Evolutionary conservation across 2,797 vertebrate species (phyloP), one percentile per base, ranked within the genome.

Genomic region (Phaenicophaeus curvirostris): DNA sequence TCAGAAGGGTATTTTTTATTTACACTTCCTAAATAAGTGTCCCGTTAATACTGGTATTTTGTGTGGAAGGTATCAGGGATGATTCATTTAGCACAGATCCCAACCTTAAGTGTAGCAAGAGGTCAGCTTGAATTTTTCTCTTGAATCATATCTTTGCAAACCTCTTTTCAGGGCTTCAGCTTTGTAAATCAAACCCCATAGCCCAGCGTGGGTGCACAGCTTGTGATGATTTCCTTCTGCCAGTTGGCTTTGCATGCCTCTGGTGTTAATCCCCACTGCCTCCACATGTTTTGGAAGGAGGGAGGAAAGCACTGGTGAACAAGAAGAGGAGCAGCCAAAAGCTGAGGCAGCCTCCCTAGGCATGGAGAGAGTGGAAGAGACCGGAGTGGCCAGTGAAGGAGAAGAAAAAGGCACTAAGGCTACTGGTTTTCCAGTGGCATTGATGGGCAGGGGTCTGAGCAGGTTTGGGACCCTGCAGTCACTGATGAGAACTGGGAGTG

Each of bases 41-140:
- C 46, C 69, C 37, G 58, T 66, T 76, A 86, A 69, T 50, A 62
- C n/a, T 50, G 75, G 39, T 33, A 74, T 71, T 87, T 87, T 35
- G 31, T 41, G 35, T 55, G 27, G 55, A 94, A 78, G 71, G 48
- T 39, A 88, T 39, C 28, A 55, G 39, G 80, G 35, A 69, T 39
- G 39, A 39, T 9, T 81, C 15, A 0, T 27, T 91, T 84, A 94
- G 59, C 76, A 71, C 66, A 75, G 63, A 81, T 58, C 58, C 46
- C 83, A 88, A 68, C n/a, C 58, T 20, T 63, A 51, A 79, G 35
- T 11, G 42, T 51, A 33, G 66, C 41, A 85, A 75, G 72, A 91
- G 37, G 65, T 92, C 89, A 89, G 69, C 39, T 54, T 78, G 17
- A 65, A 51, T 88, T 91, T 73, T 94, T 78, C 85, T 82, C 66